phyloP scores from a whole-genome alignment of 35 echinoderm and acorn worm genomes.

The Heliocidaris erythrogramma region DNA sequence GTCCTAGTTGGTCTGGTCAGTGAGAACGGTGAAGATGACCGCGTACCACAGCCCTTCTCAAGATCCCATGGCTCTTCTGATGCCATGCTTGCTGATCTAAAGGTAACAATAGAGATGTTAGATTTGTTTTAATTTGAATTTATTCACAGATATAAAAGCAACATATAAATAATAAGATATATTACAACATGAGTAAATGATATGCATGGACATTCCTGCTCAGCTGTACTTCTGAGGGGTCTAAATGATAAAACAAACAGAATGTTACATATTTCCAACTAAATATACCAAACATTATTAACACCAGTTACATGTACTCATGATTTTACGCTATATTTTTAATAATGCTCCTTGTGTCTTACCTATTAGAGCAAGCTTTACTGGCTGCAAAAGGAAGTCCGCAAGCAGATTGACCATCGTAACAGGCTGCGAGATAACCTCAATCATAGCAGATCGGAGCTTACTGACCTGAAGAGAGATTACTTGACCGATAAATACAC shows the following conservation, averaged over 20 bases:
- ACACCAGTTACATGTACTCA: not conserved
- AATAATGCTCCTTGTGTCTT: not conserved
- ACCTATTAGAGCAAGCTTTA: constrained; percentile 5
- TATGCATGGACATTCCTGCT: too few relatives aligned
- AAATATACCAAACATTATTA: too few relatives aligned
- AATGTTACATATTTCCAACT: too few relatives aligned
- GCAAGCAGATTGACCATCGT: not conserved
- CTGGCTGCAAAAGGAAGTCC: constrained; percentile 36
- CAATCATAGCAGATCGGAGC: constrained; percentile 20
- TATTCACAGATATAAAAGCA: too few relatives aligned
- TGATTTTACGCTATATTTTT: not conserved
- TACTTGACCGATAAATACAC: not conserved
- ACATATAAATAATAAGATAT: too few relatives aligned
- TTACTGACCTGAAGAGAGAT: not conserved
- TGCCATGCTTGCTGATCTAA: constrained; percentile 22
- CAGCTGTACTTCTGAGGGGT: not conserved
- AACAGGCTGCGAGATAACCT: not conserved
- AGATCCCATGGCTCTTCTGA: not conserved
- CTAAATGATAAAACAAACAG: too few relatives aligned
- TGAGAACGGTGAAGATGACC: not conserved
- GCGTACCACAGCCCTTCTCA: not conserved
- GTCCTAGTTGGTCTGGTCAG: constrained; percentile 16
- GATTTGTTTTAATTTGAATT: too few relatives aligned
- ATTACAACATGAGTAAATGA: too few relatives aligned
- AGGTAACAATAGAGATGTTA: not conserved